Evolutionary conservation across 2,888 invertebrate species (phyloP), one percentile per base, ranked within the genome.

Genomic region (Drosophila mimica): DNA sequence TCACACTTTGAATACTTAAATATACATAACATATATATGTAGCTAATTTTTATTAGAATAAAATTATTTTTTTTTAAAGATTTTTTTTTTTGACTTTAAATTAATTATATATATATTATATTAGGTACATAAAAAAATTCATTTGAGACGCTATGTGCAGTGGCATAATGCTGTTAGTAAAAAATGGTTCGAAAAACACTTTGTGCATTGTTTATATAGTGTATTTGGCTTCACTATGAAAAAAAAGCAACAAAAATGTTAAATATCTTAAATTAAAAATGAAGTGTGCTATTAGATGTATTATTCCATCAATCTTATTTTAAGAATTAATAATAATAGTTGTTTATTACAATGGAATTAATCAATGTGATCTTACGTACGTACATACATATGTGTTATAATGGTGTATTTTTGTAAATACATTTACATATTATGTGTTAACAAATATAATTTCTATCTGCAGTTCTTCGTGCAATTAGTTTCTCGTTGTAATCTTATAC

Each of bases 371-470:
- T 49, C 28, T 49, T 49, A 49, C 17, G 9, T 49, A 49, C 17
- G 17, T 49, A 17, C 9, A n/a, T 28, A 48, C 48, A 49, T 43
- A 20, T 20, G 46, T 46, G 15, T 46, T 15, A 15, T 15, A 15
- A 46, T 8, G 20, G 20, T 46, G 46, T 46, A 46, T 46, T 46
- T 46, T 4, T 46, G 20, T 20, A 20, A 20, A 49, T 28, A 49
- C 28, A 28, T 49, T 49, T 49, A 28, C 49, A 49, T 28, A 49
- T 49, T 49, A 28, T 28, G 48, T 28, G 48, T 48, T 49, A 49
- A 28, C 48, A 49, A 49, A 28, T 28, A 49, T 25, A 28, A 28
- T 49, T 48, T 46, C 46, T 28, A 28, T 49, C 49, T 28, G 49
- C 49, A 49, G 15, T 28, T 49, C 28, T 28, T 28, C 17, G 49